Conservation (phyloP, 2,888 invertebrate species). For the Ganaspis brasiliensis region DNA sequence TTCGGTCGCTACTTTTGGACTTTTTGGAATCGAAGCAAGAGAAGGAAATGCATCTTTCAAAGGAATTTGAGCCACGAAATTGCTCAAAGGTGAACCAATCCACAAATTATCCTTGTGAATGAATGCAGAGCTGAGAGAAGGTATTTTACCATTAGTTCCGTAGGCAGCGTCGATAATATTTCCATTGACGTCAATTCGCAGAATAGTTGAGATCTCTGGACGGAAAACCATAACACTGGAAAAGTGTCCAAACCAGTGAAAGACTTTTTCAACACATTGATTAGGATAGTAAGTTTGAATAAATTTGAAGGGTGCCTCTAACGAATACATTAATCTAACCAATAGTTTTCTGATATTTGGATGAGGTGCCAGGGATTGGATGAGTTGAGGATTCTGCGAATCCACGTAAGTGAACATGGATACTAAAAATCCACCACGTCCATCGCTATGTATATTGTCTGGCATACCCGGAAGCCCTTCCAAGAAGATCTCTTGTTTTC, state of each 20-base stretch:
- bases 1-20: neutral
- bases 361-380: conserved; percentile 83
- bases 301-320: conserved; percentile 85
- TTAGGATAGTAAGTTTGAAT: conserved; percentile 86
- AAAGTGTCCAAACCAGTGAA: conserved; percentile 81
- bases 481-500: conserved; percentile 89
- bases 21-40: conserved; percentile 44
- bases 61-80: conserved; percentile 85
- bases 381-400: conserved; percentile 82
- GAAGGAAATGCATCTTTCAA: conserved; percentile 80
- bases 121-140: conserved; percentile 85
- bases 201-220: conserved; percentile 71
- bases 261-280: conserved; percentile 83
- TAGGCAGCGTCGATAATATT: conserved; percentile 87
- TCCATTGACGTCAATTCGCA: conserved; percentile 87
- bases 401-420: conserved; percentile 83
- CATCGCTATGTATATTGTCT: conserved; percentile 84
- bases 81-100: conserved; percentile 86
- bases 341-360: conserved; percentile 86
- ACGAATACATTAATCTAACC: conserved; percentile 83
- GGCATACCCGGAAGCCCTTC: conserved; percentile 90
- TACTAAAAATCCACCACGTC: conserved; percentile 87
- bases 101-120: conserved; percentile 85
- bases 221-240: conserved; percentile 55
- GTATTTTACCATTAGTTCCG: conserved; percentile 83